These are phyloP conservation scores for Oryzias sinensis DNA, from an alignment of 2,797 vertebrate genomes.

Conservation along the genomic window DNA sequence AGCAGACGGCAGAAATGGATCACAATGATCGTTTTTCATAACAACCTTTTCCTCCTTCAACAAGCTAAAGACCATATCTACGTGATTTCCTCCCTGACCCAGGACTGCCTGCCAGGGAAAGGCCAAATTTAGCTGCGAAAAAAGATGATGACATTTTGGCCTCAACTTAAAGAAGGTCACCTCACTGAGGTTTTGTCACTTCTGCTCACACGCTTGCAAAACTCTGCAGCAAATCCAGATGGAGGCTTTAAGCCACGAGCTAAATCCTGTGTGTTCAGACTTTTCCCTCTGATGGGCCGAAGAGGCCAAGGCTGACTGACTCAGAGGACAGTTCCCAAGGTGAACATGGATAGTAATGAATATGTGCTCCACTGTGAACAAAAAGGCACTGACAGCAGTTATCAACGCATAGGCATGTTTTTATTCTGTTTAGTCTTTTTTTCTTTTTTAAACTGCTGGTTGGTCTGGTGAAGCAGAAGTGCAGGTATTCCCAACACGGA, in stretches of 20 bases:
- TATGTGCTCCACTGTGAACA: constrained; percentile 25
- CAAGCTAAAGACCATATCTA: constrained; percentile 12
- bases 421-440: neutral
- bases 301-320: constrained; percentile 49
- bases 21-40: neutral
- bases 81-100: constrained; percentile 17
- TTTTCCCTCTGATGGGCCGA: constrained; percentile 61
- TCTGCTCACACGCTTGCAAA: constrained; percentile 39
- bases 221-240: constrained; percentile 56
- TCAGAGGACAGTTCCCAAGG: constrained; percentile 59
- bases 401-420: constrained; percentile 26
- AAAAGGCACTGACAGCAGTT: constrained; percentile 34
- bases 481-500: constrained; percentile 13
- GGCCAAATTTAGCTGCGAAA: constrained; percentile 36
- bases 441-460: constrained; percentile 13
- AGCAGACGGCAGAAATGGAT: constrained; percentile 4
- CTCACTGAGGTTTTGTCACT: constrained; percentile 43
- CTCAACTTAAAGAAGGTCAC: constrained; percentile 67
- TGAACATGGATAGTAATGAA: constrained; percentile 33
- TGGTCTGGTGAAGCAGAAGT: constrained; percentile 24
- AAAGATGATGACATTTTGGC: constrained; percentile 32
- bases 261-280: constrained; percentile 69
- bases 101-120: constrained; percentile 17
- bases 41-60: neutral
- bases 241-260: constrained; percentile 54